Evolutionary conservation across 2,113 vertebrate species (phyloP), one percentile per base, ranked within the genome.

Genomic region (Melanostigma gelatinosum): DNA sequence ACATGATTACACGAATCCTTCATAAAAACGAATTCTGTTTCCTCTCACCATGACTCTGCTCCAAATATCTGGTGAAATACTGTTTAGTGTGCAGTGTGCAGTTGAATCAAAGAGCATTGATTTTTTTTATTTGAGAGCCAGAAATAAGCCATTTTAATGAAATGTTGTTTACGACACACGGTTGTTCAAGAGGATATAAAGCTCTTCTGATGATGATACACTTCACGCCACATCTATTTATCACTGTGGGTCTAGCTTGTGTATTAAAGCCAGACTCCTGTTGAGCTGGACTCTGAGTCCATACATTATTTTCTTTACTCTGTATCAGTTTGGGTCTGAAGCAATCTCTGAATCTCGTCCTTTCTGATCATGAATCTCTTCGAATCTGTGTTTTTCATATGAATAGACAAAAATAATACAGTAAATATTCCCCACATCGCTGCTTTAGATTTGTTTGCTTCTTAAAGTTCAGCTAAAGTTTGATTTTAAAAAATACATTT

Each of bases 121-220:
- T 80, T 85, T 79, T 15, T 80, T 64, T 81, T 64, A 64, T 70
- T 64, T 42, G 24, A 75, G 40, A 66, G 50, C 68, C 61, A 69
- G 44, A 85, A 75, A 84, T 82, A 70, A 86, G 69, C 16, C 2
- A 16, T 32, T 75, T 85, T 83, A 86, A 85, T 85, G 75, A 88
- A 85, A 88, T 79, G 66, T 65, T 76, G 58, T 85, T 88, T 83
- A 74, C 75, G 55, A 40, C n/a, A 1, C 22, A 11, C 9, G 36
- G 34, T 57, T 78, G 67, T 68, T 83, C 22, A 80, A 48, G 62
- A 84, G 82, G 74, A 82, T 54, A 32, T 52, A 69, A 82, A 71
- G 71, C 64, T 67, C 57, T 15, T 74, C 60, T 77, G 72, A 83
- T 85, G 64, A 83, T 82, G 78, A 87, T 68, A 13, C 57, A 75